These are phyloP conservation scores for Scleropages formosus DNA, from an alignment of 2,797 vertebrate genomes.

Conservation along the genomic window DNA sequence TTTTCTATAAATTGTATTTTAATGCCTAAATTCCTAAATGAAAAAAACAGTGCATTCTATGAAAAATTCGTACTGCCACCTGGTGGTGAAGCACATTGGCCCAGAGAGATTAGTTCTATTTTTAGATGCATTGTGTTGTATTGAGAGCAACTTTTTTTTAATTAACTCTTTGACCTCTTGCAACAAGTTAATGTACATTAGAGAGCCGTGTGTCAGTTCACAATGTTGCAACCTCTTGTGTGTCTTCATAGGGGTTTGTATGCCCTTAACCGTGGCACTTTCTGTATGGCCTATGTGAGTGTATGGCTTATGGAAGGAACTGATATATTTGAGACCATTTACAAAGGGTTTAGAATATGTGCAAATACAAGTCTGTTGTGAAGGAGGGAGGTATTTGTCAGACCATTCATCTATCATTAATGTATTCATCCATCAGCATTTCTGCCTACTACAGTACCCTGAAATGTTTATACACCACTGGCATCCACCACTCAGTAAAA, in stretches of 20 bases:
- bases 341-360: not conserved
- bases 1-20: not conserved
- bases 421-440: too few species aligned
- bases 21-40: not conserved
- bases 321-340: not conserved
- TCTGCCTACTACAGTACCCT: too few species aligned
- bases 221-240: too few species aligned
- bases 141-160: not conserved
- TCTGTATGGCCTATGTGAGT: not conserved
- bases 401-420: too few species aligned
- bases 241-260: not conserved
- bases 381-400: too few species aligned
- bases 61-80: slow-evolving; percentile 25
- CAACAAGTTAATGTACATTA: not conserved
- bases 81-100: not conserved
- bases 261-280: too few species aligned
- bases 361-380: not conserved
- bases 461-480: too few species aligned
- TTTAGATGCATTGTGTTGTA: not conserved
- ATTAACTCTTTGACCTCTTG: not conserved
- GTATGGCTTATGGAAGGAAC: not conserved
- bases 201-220: too few species aligned
- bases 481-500: too few species aligned
- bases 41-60: not conserved
- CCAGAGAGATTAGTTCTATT: not conserved